Conservation (phyloP, 1,140 invertebrate genomes). For the Lordiphosa clarofinis region DNA sequence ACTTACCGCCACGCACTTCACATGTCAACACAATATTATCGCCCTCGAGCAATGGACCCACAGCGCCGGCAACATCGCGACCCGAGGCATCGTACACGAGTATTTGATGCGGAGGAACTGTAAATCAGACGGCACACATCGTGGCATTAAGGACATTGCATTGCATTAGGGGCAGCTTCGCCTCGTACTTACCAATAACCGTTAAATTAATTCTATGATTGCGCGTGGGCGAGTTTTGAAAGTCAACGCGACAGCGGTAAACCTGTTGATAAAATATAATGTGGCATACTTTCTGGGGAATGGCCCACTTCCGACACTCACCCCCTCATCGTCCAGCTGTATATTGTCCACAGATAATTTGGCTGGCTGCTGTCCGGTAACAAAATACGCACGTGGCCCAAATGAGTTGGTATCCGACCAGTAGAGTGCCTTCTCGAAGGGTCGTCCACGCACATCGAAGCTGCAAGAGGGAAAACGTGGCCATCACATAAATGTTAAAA, state of each 20-base stretch:
- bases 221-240: constrained; percentile 92
- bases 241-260: constrained; percentile 94
- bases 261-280: constrained; percentile 75
- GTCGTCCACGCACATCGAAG: constrained; percentile 89
- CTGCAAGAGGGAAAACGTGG: constrained; percentile 80
- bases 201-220: constrained; percentile 94
- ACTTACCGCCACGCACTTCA: constrained; percentile 93
- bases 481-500: constrained; percentile 37
- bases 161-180: constrained; percentile 26
- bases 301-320: constrained; percentile 64
- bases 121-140: constrained; percentile 8
- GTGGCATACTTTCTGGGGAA: constrained; percentile 21
- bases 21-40: constrained; percentile 90
- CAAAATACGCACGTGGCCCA: constrained; percentile 89
- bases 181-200: constrained; percentile 89
- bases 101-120: constrained; percentile 92
- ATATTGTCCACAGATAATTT: constrained; percentile 90
- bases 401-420: constrained; percentile 89
- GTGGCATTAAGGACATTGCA: constrained; percentile 46
- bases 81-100: constrained; percentile 91
- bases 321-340: constrained; percentile 90
- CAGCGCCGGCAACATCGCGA: constrained; percentile 85
- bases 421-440: constrained; percentile 87
- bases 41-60: constrained; percentile 91
- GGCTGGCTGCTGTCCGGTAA: constrained; percentile 87